Percentiles rank a stretch among this genome's conserved stretches.
These are phyloP conservation scores for Euzophera pinguis DNA, from an alignment of 2,888 invertebrate genomes.

Conservation along the genomic window DNA sequence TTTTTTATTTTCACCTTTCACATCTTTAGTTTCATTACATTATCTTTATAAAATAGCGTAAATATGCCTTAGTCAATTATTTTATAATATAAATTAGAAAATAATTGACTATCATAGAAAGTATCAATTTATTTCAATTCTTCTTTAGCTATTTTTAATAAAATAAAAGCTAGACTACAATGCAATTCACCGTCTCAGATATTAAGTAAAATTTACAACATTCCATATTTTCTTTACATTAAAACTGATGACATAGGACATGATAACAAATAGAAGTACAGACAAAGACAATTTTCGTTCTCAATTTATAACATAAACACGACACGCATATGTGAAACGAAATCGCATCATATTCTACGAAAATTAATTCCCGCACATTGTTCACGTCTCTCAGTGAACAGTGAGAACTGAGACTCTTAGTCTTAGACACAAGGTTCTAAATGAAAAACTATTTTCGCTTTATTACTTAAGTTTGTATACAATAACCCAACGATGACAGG, in stretches of 20 bases:
- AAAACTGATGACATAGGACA: neutral
- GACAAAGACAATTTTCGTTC: neutral
- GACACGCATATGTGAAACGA: conserved; percentile 5
- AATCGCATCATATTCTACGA: conserved; percentile 7
- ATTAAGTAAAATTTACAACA: neutral
- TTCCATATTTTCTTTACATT: neutral
- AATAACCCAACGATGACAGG: conserved; percentile 5
- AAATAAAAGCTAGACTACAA: too few relatives aligned
- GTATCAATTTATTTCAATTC: too few relatives aligned
- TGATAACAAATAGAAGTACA: neutral
- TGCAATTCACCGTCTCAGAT: too few relatives aligned
- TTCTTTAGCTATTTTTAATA: too few relatives aligned
- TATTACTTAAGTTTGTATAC: neutral
- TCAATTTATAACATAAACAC: conserved; percentile 3
- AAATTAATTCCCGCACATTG: conserved; percentile 7
- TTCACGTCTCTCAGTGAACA: neutral
- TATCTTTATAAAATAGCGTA: too few relatives aligned
- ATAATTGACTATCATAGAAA: too few relatives aligned
- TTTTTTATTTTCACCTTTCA: too few relatives aligned
- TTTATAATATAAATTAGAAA: too few relatives aligned
- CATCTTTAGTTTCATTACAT: too few relatives aligned
- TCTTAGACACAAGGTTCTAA: neutral
- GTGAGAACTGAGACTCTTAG: neutral
- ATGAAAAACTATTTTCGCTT: neutral
- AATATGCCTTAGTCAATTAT: too few relatives aligned